Conservation (phyloP, 2,888 invertebrate genomes). For the Ochropleura leucogaster region DNA sequence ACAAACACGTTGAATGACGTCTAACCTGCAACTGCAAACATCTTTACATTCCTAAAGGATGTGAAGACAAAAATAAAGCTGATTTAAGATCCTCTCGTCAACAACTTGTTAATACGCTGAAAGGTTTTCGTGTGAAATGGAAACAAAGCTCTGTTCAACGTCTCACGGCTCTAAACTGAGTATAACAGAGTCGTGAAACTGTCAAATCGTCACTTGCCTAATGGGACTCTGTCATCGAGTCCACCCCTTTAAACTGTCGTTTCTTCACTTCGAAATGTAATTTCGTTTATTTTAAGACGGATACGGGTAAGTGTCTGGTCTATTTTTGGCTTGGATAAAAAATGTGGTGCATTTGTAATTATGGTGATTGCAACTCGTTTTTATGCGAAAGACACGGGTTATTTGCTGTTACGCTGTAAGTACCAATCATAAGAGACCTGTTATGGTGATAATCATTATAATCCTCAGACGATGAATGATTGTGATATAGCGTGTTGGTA, state of each 20-base stretch:
- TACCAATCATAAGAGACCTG: conserved; percentile 23
- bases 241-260: conserved; percentile 86
- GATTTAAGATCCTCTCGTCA: conserved; percentile 53
- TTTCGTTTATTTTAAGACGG: conserved; percentile 70
- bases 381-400: conserved; percentile 20
- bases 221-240: conserved; percentile 86
- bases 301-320: conserved; percentile 69
- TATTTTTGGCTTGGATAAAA: conserved; percentile 61
- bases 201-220: conserved; percentile 87
- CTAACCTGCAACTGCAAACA: conserved; percentile 34
- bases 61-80: conserved; percentile 62
- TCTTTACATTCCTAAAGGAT: conserved; percentile 62
- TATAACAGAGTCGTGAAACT: conserved; percentile 78
- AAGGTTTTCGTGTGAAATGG: conserved; percentile 82
- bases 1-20: conserved; percentile 31
- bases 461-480: conserved; percentile 12
- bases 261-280: conserved; percentile 81
- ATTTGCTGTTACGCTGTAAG: neutral
- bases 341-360: conserved; percentile 43
- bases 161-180: conserved; percentile 71
- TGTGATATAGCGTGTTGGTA: neutral
- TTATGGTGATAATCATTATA: conserved; percentile 21
- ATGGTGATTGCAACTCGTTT: conserved; percentile 44
- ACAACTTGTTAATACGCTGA: conserved; percentile 78
- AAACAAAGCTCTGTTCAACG: conserved; percentile 76